phyloP scores from a whole-genome alignment of 2,797 vertebrate genomes.

The Myripristis murdjan region DNA sequence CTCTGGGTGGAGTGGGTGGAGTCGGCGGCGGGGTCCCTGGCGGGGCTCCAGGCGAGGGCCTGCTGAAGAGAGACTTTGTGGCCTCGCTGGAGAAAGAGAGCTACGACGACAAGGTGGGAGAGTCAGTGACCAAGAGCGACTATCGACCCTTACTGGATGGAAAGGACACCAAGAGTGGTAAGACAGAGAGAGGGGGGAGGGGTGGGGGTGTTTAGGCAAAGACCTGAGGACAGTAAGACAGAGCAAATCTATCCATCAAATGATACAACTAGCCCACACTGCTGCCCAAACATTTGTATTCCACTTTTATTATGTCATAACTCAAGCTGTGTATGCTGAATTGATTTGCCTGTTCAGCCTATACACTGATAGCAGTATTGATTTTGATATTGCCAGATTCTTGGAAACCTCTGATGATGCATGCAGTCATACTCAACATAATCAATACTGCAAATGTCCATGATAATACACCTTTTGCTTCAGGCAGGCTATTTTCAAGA shows the following conservation, averaged over 20 bases:
- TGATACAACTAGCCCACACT: too few species aligned
- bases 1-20: conserved; percentile 72
- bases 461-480: too few species aligned
- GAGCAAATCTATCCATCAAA: background rate
- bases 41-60: conserved; percentile 78
- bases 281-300: too few species aligned
- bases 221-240: too few species aligned
- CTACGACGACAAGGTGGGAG: conserved; percentile 93
- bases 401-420: background rate
- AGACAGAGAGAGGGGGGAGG: conserved; percentile 18
- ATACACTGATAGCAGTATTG: background rate
- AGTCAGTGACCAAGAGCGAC: conserved; percentile 91
- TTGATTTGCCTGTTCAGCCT: background rate
- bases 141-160: conserved; percentile 92
- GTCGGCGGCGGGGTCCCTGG: conserved; percentile 65
- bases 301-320: too few species aligned
- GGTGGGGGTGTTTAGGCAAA: background rate
- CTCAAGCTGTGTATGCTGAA: too few species aligned
- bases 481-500: too few species aligned
- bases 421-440: too few species aligned
- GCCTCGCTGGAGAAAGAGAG: conserved; percentile 91
- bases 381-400: too few species aligned
- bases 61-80: conserved; percentile 93
- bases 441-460: too few species aligned
- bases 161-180: conserved; percentile 85